Base-by-base conservation (phyloP, 2,888 invertebrate species). In the Diarsia dahlii region DNA sequence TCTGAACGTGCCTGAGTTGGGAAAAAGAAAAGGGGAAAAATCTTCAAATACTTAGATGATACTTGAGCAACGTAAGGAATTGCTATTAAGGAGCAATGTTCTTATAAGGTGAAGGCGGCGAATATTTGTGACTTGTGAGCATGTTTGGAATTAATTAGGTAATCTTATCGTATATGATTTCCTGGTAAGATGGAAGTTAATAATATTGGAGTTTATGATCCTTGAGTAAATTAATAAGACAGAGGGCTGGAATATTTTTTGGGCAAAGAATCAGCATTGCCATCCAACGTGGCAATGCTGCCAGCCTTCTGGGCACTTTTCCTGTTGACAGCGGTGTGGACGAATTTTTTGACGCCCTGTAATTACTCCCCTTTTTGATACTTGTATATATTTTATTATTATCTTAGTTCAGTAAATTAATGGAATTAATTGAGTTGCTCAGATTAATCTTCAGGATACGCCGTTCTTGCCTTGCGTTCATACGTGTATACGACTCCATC, bases 11-110 rank as follows among this genome's bases (percentile, higher is more conserved):
- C 77, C 69, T 71, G 72, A 84, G 66, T 78, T 50, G 60, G 20
- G 52, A 52, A 65, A 69, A 76, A 28, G 28, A 79, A 80, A 71
- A 58, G 74, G 70, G 70, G 54, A 76, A 85, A 87, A 84, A 82
- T 87, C 86, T 80, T 62, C 39, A 28, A 82, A 83, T 82, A 64
- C 78, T 80, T 68, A 62, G 75, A 82, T 76, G 83, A 80, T 82
- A 60, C 87, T 88, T 80, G 62, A 86, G 80, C 80, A 75, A 82
- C 82, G 87, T 71, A 34, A 87, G 81, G 86, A 88, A 88, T 88
- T 86, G 88, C 87, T 86, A 87, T 88, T 87, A 87, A 68, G 73
- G 71, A 84, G 81, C 76, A 71, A 85, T 88, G 79, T 80, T 78
- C 80, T 78, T 71, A 80, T 79, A 85, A 84, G 74, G 76, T 69